Conservation (phyloP, 2,113 vertebrate genomes). For the Forbesichthys agassizii region DNA sequence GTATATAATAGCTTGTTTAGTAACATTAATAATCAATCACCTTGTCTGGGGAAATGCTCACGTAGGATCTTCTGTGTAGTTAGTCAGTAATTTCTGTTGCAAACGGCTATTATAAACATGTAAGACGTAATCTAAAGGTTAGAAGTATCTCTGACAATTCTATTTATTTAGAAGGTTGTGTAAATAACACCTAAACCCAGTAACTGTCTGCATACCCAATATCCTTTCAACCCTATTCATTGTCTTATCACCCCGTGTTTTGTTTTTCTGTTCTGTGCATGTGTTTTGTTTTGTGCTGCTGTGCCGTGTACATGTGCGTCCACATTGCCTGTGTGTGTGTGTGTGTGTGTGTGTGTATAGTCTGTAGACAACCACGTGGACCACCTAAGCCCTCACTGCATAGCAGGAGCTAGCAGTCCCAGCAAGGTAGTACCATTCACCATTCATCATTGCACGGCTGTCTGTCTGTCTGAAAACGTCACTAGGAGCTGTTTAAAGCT, state of each 20-base stretch:
- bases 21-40: background rate
- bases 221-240: slow-evolving; percentile 65
- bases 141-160: background rate
- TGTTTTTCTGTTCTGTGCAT: slow-evolving; percentile 85
- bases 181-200: slow-evolving; percentile 24
- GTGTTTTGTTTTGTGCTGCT: slow-evolving; percentile 75
- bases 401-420: slow-evolving; percentile 88
- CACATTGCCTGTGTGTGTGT: slow-evolving; percentile 78
- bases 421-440: slow-evolving; percentile 89
- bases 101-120: slow-evolving; percentile 3
- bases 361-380: slow-evolving; percentile 96
- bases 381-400: slow-evolving; percentile 88
- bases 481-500: slow-evolving; percentile 31
- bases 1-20: too few species aligned
- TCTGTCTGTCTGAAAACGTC: slow-evolving; percentile 59
- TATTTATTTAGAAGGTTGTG: background rate
- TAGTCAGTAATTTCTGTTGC: slow-evolving; percentile 7
- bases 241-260: slow-evolving; percentile 80
- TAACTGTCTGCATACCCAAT: slow-evolving; percentile 28
- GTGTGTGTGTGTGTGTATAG: slow-evolving; percentile 82
- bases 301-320: slow-evolving; percentile 71
- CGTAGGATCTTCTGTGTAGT: slow-evolving; percentile 11
- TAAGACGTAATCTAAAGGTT: background rate
- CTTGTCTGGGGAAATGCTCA: slow-evolving; percentile 2
- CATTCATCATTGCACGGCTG: slow-evolving; percentile 49